Base-by-base conservation (phyloP, 1,140 invertebrate species). In the Laupala kohalensis region DNA sequence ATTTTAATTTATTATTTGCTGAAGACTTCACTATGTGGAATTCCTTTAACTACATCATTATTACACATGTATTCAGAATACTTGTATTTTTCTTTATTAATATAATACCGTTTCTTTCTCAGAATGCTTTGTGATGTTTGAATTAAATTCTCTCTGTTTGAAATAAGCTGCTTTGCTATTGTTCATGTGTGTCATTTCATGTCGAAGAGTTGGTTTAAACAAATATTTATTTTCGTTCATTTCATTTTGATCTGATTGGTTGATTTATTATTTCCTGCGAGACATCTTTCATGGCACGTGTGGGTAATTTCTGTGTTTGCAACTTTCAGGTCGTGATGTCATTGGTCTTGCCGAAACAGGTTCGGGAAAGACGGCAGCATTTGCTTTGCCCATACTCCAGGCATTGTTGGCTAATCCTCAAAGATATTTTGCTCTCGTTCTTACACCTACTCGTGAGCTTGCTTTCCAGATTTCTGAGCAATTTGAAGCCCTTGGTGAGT, bases 281-380 rank as follows among this genome's bases (percentile, higher is more conserved):
- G 62, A 15, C 13, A 15, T 63, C 62, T n/a, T n/a, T n/a, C n/a
- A n/a, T n/a, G n/a, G n/a, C n/a, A n/a, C n/a, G 23, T 37, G n/a
- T 69, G 23, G 30, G 26, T 69, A 6, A 37, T 69, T 6, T 37
- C 5, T 53, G 13, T 13, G 6, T 69, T 64, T n/a, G n/a, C n/a
- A n/a, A n/a, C 72, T 74, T 75, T 15, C 74, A 89, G 89, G 88
- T 9, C 92, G 92, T 82, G 97, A 99, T 83, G 87, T 99, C 0
- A 98, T 99, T 77, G 97, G 96, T 24, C 81, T 99, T 68, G 96
- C 97, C 2, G 96, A 99, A 84, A 99, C 97, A 4, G 96, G 97
- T 6, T 98, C 96, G 6, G 97, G 97, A 19, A 99, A 99, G 84
- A 99, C 97, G 1, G 97, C 92, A 29, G 95, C 97, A 0, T 99